These are phyloP conservation scores for Etheostoma nigrum DNA, from an alignment of 2,797 vertebrate genomes.

Conservation along the genomic window DNA sequence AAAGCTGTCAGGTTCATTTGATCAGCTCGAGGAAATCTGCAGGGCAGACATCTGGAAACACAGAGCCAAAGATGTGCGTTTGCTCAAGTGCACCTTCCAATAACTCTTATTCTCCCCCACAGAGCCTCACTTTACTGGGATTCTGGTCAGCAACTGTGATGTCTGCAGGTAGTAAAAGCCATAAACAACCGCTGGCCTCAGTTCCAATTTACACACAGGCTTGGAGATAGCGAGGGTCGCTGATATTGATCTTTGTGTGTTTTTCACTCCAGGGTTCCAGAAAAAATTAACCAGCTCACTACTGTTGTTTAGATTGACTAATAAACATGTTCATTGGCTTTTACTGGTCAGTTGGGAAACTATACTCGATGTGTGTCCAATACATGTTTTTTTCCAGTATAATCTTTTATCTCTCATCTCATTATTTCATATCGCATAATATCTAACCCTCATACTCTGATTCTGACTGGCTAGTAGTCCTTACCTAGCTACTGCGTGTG, in stretches of 20 bases:
- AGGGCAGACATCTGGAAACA: slow-evolving; percentile 8
- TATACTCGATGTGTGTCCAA: slow-evolving; percentile 7
- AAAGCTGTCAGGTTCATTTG: neutral
- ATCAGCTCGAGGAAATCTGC: slow-evolving; percentile 19
- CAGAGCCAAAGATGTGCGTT: slow-evolving; percentile 28
- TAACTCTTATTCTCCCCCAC: slow-evolving; percentile 45
- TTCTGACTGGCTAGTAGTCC: too few relatives aligned
- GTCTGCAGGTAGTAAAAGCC: slow-evolving; percentile 16
- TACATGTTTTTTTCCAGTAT: slow-evolving; percentile 5
- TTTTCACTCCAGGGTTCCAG: neutral
- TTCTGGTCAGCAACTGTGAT: slow-evolving; percentile 31
- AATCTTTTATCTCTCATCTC: neutral
- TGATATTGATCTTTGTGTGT: slow-evolving; percentile 41
- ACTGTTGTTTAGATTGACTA: slow-evolving; percentile 13
- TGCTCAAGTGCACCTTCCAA: slow-evolving; percentile 31
- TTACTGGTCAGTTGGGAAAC: slow-evolving; percentile 19
- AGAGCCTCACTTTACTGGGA: slow-evolving; percentile 9
- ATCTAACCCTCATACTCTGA: too few relatives aligned
- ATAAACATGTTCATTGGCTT: slow-evolving; percentile 32
- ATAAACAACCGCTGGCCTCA: slow-evolving; percentile 26
- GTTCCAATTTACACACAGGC: slow-evolving; percentile 11
- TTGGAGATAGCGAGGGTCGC: neutral
- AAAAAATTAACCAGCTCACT: slow-evolving; percentile 24
- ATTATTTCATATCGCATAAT: neutral
- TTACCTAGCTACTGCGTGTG: too few relatives aligned